phyloP scores from a whole-genome alignment of 2,113 vertebrate genomes.

The Alosa alosa region DNA sequence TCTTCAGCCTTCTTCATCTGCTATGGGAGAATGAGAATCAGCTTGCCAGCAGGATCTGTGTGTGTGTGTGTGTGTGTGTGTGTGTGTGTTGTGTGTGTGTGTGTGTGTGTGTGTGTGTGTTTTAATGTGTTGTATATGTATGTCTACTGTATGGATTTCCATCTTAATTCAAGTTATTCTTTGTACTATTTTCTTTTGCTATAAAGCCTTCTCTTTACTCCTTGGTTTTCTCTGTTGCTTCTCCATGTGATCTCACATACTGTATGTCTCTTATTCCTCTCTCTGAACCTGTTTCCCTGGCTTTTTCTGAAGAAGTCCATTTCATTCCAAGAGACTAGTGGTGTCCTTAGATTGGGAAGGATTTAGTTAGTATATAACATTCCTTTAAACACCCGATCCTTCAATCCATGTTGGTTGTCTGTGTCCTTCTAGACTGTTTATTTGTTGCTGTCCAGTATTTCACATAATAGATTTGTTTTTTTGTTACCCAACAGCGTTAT shows the following conservation, averaged over 20 bases:
- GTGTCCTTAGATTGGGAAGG: not conserved
- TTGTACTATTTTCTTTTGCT: not conserved
- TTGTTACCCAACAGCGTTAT: not conserved
- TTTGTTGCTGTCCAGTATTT: not conserved
- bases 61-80: not conserved
- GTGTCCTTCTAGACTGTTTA: not conserved
- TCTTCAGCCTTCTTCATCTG: not conserved
- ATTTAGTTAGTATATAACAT: no score
- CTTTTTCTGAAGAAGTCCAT: not conserved
- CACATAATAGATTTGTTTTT: not conserved
- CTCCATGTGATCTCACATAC: not conserved
- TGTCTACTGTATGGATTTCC: not conserved
- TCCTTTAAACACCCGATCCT: no score
- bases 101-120: not conserved
- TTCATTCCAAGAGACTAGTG: not conserved
- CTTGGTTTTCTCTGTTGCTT: not conserved
- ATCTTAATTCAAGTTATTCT: not conserved
- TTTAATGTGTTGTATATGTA: not conserved
- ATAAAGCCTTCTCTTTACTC: not conserved
- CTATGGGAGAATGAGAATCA: not conserved
- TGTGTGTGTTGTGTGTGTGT: not conserved
- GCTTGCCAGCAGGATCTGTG: not conserved
- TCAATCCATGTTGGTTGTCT: no score
- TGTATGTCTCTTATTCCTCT: not conserved
- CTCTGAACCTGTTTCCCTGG: not conserved